Evolutionary conservation across 2,888 invertebrate species (phyloP).

Genomic region (Dorcus hopei): DNA sequence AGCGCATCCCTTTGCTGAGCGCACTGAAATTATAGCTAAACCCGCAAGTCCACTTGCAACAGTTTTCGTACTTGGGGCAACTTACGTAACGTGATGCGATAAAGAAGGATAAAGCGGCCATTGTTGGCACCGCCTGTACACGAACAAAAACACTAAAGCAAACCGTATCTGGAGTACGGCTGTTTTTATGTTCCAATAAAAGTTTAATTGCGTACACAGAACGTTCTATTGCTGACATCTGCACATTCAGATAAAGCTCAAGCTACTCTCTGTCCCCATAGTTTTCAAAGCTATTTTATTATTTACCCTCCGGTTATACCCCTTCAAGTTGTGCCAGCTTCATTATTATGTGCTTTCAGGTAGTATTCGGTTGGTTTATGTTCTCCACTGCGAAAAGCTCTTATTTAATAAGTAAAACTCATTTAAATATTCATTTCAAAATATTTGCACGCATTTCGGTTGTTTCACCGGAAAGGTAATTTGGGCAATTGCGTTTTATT

Average conservation of each 20-base stretch:
- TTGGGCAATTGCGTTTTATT: no score
- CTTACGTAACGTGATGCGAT: neutral
- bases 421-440: neutral
- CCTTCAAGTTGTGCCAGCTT: neutral
- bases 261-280: neutral
- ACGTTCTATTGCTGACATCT: conserved; percentile 29
- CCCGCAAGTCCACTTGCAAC: neutral
- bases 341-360: no score
- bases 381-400: neutral
- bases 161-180: conserved; percentile 1
- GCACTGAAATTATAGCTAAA: neutral
- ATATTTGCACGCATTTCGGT: no score
- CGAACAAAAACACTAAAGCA: conserved; percentile 1
- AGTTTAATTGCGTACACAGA: conserved; percentile 35
- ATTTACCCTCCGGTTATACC: neutral
- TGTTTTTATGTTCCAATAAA: conserved; percentile 36
- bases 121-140: conserved; percentile 1
- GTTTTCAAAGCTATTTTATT: neutral
- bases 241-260: conserved; percentile 31
- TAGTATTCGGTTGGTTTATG: neutral
- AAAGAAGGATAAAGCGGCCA: conserved; percentile 3
- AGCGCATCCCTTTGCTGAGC: neutral
- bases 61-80: neutral
- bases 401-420: neutral
- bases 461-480: no score